These are phyloP conservation scores for Brassicogethes aeneus DNA, from an alignment of 2,888 invertebrate species.

Conservation along the genomic window DNA sequence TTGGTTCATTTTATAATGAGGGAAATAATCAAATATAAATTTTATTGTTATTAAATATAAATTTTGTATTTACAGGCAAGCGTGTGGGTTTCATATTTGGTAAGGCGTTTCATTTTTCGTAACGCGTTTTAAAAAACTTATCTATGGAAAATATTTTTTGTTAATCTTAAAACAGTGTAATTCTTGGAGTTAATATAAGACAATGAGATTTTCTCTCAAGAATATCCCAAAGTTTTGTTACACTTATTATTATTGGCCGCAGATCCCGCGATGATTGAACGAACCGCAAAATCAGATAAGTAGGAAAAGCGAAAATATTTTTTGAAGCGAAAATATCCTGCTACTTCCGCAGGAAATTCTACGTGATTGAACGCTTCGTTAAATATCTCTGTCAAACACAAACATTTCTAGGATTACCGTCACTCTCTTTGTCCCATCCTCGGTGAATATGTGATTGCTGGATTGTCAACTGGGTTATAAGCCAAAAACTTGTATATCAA, in stretches of 20 bases:
- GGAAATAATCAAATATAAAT: too few relatives aligned
- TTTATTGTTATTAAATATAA: too few relatives aligned
- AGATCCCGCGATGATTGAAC: neutral
- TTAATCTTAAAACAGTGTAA: too few relatives aligned
- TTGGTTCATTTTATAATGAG: too few relatives aligned
- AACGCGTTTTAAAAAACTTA: too few relatives aligned
- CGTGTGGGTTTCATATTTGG: too few relatives aligned
- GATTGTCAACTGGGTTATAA: neutral
- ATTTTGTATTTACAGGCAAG: too few relatives aligned
- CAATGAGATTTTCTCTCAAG: too few relatives aligned
- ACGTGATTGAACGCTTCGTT: constrained; percentile 34
- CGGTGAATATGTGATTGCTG: constrained; percentile 26
- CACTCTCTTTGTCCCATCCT: too few relatives aligned
- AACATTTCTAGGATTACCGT: constrained; percentile 30
- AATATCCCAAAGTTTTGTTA: neutral
- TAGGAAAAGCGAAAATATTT: constrained; percentile 22
- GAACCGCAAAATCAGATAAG: constrained; percentile 19
- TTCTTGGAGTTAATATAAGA: too few relatives aligned
- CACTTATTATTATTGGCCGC: neutral
- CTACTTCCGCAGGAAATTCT: constrained; percentile 27
- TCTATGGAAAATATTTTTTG: too few relatives aligned
- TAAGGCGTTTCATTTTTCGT: too few relatives aligned
- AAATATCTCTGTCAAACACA: constrained; percentile 32
- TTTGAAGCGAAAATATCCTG: constrained; percentile 27
- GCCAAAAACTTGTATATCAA: neutral